Evolutionary conservation across 2,888 invertebrate genomes (phyloP), one percentile per base, ranked within the genome.

Genomic region (Fabriciana adippe): DNA sequence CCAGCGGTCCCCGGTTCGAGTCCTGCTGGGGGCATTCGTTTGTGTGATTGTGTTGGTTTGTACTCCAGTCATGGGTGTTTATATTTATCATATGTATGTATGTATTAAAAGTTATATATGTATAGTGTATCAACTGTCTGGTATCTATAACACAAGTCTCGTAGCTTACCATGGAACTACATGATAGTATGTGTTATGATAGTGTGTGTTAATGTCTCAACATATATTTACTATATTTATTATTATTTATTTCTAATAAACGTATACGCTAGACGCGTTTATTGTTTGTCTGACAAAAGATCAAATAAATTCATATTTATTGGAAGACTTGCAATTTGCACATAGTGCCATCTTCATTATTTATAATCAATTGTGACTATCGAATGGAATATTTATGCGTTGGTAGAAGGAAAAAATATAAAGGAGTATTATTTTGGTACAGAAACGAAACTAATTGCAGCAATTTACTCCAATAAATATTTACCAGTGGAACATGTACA

Each of bases 271-370:
- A 50, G 48, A 21, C 65, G 18, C 59, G 56, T 41, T n/a, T 55
- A 51, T 53, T 59, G 64, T 66, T 47, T 56, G 67, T 41, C 50
- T 53, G 67, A 64, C 56, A 50, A 55, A 55, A 64, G 61, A 61
- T 71, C 64, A 71, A 71, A 66, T 56, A 68, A 68, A 71, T 64
- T 66, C 11, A 8, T 41, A 41, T 11, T 41, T 41, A 41, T 41
- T 2, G 1, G 35, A 41, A 60, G 47, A 62, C 62, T 67, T 69
- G 64, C 64, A 71, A 69, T 69, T 69, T 71, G 67, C 64, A 67
- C 66, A 65, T 55, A 51, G 16, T 21, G 64, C 54, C 55, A 68
- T 66, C 63, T 56, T 41, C 60, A 56, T 67, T 50, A 64, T 72
- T 66, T 66, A 70, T 70, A 65, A 63, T 68, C 59, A 51, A 51